A percentile compares a stretch with the other conserved stretches of the same genome.
Conservation (phyloP, 2,113 vertebrate genomes). For the Caranx ignobilis region DNA sequence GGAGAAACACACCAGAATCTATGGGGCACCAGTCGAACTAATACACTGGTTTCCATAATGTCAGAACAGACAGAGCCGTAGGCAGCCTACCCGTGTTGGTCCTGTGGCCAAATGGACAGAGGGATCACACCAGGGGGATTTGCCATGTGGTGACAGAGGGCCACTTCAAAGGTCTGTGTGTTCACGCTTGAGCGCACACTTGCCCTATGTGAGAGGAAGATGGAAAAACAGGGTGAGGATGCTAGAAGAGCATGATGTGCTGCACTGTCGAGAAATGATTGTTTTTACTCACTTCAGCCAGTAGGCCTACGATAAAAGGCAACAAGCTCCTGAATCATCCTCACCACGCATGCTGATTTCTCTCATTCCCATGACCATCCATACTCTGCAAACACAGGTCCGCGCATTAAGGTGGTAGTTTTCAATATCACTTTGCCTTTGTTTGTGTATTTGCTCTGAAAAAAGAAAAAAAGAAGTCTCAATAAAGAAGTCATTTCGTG, state of each 20-base stretch:
- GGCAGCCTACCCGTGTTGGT: slow-evolving; percentile 55
- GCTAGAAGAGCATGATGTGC: slow-evolving; percentile 10
- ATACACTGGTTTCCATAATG: slow-evolving; percentile 54
- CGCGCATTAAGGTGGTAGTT: background rate
- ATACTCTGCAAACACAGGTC: background rate
- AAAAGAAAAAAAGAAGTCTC: slow-evolving; percentile 49
- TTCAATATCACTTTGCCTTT: slow-evolving; percentile 29
- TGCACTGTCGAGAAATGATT: slow-evolving; percentile 3
- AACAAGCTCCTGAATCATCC: slow-evolving; percentile 1
- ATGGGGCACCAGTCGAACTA: slow-evolving; percentile 18
- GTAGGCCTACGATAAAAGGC: slow-evolving; percentile 20
- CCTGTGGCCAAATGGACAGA: slow-evolving; percentile 78
- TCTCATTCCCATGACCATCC: slow-evolving; percentile 7
- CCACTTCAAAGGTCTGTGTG: slow-evolving; percentile 76
- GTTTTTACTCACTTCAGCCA: background rate
- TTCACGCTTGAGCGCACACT: slow-evolving; percentile 70
- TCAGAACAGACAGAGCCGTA: slow-evolving; percentile 54
- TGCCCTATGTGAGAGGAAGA: slow-evolving; percentile 40
- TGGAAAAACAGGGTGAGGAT: slow-evolving; percentile 53
- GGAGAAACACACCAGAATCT: slow-evolving; percentile 13
- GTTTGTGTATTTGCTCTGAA: slow-evolving; percentile 56
- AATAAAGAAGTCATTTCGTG: slow-evolving; percentile 75
- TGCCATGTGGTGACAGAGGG: slow-evolving; percentile 78
- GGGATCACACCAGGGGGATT: slow-evolving; percentile 76
- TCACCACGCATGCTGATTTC: slow-evolving; percentile 38